These are phyloP conservation scores for Lepus europaeus DNA, from an alignment of 2,113 vertebrate genomes.

Conservation along the genomic window DNA sequence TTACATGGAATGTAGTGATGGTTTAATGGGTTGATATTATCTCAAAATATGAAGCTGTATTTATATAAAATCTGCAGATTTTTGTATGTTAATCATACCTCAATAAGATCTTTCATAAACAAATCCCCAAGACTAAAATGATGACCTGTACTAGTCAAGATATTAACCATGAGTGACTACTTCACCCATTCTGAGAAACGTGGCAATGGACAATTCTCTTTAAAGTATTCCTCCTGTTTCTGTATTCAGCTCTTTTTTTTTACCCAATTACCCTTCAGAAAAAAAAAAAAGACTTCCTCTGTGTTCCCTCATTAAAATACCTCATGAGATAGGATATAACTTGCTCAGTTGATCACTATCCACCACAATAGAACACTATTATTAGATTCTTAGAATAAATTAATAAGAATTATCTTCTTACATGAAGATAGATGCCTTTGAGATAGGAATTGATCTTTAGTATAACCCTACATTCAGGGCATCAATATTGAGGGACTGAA, in stretches of 20 bases:
- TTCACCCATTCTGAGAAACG: not conserved
- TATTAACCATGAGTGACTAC: not conserved
- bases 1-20: not conserved
- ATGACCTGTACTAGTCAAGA: not conserved
- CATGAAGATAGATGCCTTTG: not conserved
- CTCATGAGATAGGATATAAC: not conserved
- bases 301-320: not conserved
- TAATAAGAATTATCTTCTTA: not conserved
- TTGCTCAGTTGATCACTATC: not conserved
- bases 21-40: no score
- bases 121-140: not conserved
- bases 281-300: not conserved
- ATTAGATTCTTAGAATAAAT: not conserved
- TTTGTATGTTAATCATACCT: not conserved
- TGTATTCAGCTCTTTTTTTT: not conserved
- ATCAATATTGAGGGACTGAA: constrained; percentile 5
- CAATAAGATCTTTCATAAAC: not conserved
- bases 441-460: not conserved
- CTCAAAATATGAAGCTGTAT: not conserved
- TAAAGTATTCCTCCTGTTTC: not conserved
- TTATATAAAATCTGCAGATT: not conserved
- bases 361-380: not conserved
- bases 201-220: not conserved
- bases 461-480: not conserved
- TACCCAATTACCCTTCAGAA: not conserved